Evolutionary conservation across 2,113 vertebrate species (phyloP).

Genomic region (Phycodurus eques): DNA sequence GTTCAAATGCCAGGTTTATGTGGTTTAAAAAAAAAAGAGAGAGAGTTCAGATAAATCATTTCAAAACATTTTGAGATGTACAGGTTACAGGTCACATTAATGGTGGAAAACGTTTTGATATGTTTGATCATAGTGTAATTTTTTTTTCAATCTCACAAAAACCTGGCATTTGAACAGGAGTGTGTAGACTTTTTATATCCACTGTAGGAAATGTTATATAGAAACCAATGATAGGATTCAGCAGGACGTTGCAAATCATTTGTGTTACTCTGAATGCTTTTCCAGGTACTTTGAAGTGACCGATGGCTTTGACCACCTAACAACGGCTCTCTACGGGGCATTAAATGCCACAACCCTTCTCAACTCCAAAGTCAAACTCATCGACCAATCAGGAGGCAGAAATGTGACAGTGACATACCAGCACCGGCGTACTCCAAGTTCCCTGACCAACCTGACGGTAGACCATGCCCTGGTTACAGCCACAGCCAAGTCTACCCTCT

Average conservation of each 20-base stretch:
- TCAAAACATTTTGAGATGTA: no score
- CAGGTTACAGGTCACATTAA: no score
- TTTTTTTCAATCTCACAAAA: no score
- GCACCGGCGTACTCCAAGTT: slow-evolving; percentile 35
- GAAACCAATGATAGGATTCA: not conserved
- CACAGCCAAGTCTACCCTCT: slow-evolving; percentile 76
- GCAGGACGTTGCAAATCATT: not conserved
- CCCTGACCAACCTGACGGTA: slow-evolving; percentile 38
- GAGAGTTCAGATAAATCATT: no score
- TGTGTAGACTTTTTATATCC: not conserved
- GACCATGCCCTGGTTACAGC: slow-evolving; percentile 74
- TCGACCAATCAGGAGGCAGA: slow-evolving; percentile 56
- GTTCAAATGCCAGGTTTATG: no score
- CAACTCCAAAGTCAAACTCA: slow-evolving; percentile 64
- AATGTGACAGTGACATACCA: slow-evolving; percentile 62
- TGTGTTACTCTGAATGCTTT: slow-evolving; percentile 5
- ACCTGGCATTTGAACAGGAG: no score
- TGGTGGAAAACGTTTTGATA: no score
- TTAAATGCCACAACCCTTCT: slow-evolving; percentile 68
- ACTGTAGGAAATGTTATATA: not conserved
- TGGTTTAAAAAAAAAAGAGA: no score
- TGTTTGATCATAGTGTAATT: no score
- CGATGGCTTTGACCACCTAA: slow-evolving; percentile 68
- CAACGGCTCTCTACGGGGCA: slow-evolving; percentile 45
- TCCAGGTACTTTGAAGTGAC: slow-evolving; percentile 74